Evolutionary conservation across 2,113 vertebrate genomes (phyloP).

Genomic region (Mixornis gularis): DNA sequence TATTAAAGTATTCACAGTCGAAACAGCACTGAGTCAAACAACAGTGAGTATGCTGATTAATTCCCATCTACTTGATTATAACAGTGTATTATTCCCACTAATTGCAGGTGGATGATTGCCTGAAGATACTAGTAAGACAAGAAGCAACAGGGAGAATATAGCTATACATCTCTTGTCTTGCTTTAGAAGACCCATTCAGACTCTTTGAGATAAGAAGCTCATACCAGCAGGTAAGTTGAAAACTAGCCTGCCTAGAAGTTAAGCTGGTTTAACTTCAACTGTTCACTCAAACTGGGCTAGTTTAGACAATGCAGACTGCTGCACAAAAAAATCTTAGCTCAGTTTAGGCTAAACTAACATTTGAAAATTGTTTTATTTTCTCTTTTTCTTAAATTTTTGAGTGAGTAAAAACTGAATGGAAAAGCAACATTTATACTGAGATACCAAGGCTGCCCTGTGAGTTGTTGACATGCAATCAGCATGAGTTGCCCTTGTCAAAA

Average conservation of each 20-base stretch:
- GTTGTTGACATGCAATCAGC: not conserved
- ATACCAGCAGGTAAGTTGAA: not conserved
- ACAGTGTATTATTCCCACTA: not conserved
- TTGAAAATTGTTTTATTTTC: not conserved
- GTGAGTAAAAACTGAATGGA: not conserved
- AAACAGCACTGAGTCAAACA: not conserved
- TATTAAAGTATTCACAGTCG: not conserved
- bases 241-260: not conserved
- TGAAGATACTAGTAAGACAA: not conserved
- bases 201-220: not conserved
- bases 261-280: not conserved
- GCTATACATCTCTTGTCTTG: not conserved
- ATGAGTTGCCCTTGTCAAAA: not conserved
- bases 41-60: not conserved
- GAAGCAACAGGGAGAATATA: not conserved
- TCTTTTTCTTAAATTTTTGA: not conserved
- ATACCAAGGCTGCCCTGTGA: not conserved
- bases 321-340: not conserved
- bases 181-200: not conserved
- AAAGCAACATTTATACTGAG: not conserved
- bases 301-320: not conserved
- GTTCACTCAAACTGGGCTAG: not conserved
- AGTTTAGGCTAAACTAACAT: not conserved
- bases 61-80: not conserved
- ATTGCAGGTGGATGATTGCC: not conserved